Base-by-base conservation (phyloP, 2,797 vertebrate genomes). In the Podargus strigoides region DNA sequence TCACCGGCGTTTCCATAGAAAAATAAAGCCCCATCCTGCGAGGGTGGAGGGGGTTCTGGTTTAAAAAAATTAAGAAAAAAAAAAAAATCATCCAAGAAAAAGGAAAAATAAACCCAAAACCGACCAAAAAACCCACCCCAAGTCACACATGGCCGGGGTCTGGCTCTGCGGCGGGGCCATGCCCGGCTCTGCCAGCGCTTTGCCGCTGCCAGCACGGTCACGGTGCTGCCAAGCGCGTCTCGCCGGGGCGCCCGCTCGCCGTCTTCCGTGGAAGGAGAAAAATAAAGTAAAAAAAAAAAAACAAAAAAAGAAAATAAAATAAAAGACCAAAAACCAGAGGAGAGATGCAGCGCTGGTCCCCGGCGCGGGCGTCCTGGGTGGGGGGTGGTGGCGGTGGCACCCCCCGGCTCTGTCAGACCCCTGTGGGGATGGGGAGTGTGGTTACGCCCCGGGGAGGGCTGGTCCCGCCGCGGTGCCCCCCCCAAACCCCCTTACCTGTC, bases 401-500 rank as follows among this genome's bases (percentile, higher is more conserved):
- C 37, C 27, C 56, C 53, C n/a, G 21, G 75, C 5, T 47, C 88
- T 28, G n/a, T 98, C 97, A 98, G 95, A 98, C 98, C 93, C 97
- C 98, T 98, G 95, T 4, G 56, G 90, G 53, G 28, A 13, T 10
- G 15, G 36, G 70, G 19, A 34, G 26, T 0, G 2, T 4, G 28
- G 66, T 76, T 13, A 91, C 41, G 59, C 23, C 24, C 10, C 2
- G 3, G 49, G 7, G 12, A 20, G 47, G n/a, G n/a, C n/a, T n/a
- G n/a, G 16, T 16, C 28, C 58, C 23, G 4, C 20, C 30, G 4
- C 3, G 7, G 63, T 27, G 75, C 1, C 20, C 60, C 27, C 50
- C 47, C 47, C 42, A 16, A 12, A 10, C 3, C 32, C 89, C 78
- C 81, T 89, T 98, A 99, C 99, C 99, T 82, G 98, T 99, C 95